phyloP scores from a whole-genome alignment of 2,113 vertebrate genomes.

The Daphoenositta chrysoptera region DNA sequence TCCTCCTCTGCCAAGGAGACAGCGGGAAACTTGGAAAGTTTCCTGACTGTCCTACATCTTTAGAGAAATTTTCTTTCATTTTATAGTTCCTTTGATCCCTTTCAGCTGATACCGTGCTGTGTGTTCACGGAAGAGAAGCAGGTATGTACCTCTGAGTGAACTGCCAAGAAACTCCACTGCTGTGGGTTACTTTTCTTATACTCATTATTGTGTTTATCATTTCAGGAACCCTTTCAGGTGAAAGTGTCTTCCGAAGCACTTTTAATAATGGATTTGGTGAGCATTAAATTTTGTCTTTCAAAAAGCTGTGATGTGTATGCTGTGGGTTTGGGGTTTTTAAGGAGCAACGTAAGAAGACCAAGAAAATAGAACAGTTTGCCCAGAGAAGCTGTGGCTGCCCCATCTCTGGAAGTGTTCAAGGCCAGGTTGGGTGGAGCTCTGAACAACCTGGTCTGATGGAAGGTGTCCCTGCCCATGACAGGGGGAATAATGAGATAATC shows the following conservation, averaged over 20 bases:
- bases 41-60: slow-evolving; percentile 52
- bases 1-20: not conserved
- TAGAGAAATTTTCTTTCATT: slow-evolving; percentile 55
- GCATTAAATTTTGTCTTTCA: slow-evolving; percentile 9
- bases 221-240: slow-evolving; percentile 93
- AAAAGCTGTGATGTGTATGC: not conserved
- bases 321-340: not conserved
- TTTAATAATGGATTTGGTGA: slow-evolving; percentile 97
- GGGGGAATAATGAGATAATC: not conserved
- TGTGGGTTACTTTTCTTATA: not conserved
- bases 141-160: slow-evolving; percentile 69
- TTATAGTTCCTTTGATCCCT: slow-evolving; percentile 92
- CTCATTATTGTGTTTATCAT: not conserved
- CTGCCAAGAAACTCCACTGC: not conserved
- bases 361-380: not conserved
- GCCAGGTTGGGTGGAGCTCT: not conserved
- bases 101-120: slow-evolving; percentile 94
- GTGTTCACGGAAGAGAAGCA: slow-evolving; percentile 86
- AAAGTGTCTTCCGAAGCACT: slow-evolving; percentile 90
- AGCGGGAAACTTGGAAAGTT: not conserved
- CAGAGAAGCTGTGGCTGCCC: not conserved
- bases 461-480: not conserved
- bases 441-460: not conserved
- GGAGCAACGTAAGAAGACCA: not conserved
- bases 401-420: not conserved